Evolutionary conservation across 2,113 vertebrate species (phyloP).

Genomic region (Hippopotamus amphibius): DNA sequence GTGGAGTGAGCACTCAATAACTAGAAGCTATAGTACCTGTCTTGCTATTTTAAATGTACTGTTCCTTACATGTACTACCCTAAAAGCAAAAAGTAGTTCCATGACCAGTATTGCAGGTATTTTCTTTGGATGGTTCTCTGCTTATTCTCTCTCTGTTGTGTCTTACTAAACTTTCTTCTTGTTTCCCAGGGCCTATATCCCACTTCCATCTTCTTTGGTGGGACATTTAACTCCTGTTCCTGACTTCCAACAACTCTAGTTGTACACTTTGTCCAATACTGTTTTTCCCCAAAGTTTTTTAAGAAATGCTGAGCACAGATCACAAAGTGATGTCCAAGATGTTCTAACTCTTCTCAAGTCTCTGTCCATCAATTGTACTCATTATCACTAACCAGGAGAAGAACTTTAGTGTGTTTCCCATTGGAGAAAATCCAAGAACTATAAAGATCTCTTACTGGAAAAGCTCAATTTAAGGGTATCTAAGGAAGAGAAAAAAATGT

Average conservation of each 20-base stretch:
- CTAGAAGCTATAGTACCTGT: not conserved
- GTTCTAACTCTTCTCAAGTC: not conserved
- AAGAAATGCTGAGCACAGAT: not conserved
- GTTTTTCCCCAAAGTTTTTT: not conserved
- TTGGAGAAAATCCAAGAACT: not conserved
- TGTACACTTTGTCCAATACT: not conserved
- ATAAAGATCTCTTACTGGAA: not conserved
- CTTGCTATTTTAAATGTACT: not conserved
- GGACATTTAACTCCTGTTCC: not conserved
- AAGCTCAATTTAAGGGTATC: not conserved
- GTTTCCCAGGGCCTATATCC: not conserved
- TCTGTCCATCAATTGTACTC: not conserved
- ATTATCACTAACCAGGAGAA: not conserved
- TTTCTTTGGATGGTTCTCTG: not conserved
- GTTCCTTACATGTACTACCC: not conserved
- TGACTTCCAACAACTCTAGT: not conserved
- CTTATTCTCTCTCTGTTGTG: not conserved
- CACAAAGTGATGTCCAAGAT: not conserved
- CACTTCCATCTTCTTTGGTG: not conserved
- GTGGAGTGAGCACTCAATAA: not conserved
- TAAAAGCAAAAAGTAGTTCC: not conserved
- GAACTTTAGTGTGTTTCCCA: not conserved
- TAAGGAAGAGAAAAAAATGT: not conserved
- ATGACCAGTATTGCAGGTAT: not conserved
- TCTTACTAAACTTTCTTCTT: not conserved